A percentile compares a stretch with the other conserved stretches of the same genome.
Evolutionary conservation across 2,113 vertebrate genomes (phyloP).

Genomic region (Scartelaos histophorus): DNA sequence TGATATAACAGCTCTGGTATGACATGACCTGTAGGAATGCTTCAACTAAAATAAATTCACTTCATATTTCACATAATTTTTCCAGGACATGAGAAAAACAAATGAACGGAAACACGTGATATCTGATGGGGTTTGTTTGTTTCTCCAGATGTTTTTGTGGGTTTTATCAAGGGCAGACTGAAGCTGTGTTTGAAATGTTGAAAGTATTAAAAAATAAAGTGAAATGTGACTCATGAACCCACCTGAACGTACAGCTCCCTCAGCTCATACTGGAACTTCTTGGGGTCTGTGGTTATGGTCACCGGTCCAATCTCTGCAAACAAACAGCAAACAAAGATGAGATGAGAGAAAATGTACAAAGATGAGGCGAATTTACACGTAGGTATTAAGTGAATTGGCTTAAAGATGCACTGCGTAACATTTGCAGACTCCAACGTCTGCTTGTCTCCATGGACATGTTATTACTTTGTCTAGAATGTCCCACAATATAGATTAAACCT

Average conservation of each 20-base stretch:
- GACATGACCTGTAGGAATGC: too few species aligned
- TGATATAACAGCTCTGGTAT: too few species aligned
- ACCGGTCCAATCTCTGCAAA: constrained; percentile 95
- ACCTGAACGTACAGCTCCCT: constrained; percentile 98
- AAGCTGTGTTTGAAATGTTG: constrained; percentile 1
- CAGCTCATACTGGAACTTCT: constrained; percentile 97
- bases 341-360: neutral
- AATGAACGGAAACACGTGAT: neutral
- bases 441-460: too few species aligned
- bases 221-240: constrained; percentile 41
- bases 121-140: constrained; percentile 2
- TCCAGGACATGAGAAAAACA: neutral
- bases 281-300: constrained; percentile 97
- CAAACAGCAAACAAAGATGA: constrained; percentile 39
- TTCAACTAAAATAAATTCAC: too few species aligned
- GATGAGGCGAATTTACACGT: too few species aligned
- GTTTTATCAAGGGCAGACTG: constrained; percentile 44
- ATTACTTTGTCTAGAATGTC: too few species aligned
- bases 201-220: neutral
- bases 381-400: too few species aligned
- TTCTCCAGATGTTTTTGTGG: constrained; percentile 25
- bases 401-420: too few species aligned
- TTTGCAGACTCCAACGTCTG: too few species aligned
- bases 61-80: too few species aligned
- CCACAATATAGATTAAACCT: too few species aligned